phyloP scores from a whole-genome alignment of 2,113 vertebrate genomes.

The Tetrao urogallus region DNA sequence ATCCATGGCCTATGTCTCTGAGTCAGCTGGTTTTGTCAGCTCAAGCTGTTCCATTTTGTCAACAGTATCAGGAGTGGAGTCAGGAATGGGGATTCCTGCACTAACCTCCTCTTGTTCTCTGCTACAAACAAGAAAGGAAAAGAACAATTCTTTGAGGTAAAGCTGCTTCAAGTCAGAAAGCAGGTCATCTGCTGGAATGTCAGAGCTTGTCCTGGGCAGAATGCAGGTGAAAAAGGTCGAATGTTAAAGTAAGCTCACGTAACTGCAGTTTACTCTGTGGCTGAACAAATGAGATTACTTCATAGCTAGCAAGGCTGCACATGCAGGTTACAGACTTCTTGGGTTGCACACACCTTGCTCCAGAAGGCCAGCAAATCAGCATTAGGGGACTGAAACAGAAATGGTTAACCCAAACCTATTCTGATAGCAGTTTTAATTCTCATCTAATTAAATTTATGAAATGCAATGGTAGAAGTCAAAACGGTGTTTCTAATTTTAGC shows the following conservation, averaged over 20 bases:
- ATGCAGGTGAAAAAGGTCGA: accelerated
- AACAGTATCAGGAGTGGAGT: not conserved
- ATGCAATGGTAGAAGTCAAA: not conserved
- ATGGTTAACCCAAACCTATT: not conserved
- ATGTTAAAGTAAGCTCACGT: not conserved
- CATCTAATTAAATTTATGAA: not conserved
- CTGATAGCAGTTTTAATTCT: not conserved
- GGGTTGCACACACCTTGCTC: not conserved
- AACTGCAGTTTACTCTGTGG: not conserved
- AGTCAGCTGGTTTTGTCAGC: not conserved
- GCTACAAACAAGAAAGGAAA: not conserved
- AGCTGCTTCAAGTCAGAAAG: conserved; percentile 9
- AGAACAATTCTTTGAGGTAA: not conserved
- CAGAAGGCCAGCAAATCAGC: not conserved
- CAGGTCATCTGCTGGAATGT: conserved; percentile 39
- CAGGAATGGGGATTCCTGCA: not conserved
- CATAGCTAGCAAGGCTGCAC: not conserved
- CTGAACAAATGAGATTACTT: not conserved
- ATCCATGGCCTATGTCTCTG: not conserved
- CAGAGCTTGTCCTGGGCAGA: conserved; percentile 9
- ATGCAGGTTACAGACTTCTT: not conserved
- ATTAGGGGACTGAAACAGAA: not conserved
- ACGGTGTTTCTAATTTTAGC: not conserved
- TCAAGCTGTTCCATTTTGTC: not conserved
- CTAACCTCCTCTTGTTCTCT: not conserved